These are phyloP conservation scores for Lacerta bilineata DNA, from an alignment of 2,797 vertebrate species.

Conservation along the genomic window DNA sequence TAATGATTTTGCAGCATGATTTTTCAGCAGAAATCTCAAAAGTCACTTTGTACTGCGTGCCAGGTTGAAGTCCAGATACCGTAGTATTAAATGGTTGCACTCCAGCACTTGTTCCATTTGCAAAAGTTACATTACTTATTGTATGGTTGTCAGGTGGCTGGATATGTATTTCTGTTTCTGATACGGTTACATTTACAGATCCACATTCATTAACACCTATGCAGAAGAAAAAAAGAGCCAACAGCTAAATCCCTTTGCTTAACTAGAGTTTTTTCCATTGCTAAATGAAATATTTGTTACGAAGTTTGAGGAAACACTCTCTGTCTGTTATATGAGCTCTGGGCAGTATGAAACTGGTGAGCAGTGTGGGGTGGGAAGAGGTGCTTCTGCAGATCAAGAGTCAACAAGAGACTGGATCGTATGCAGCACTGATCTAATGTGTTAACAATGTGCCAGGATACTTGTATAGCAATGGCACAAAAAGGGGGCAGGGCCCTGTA, in stretches of 20 bases:
- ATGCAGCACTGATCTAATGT: neutral
- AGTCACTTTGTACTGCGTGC: neutral
- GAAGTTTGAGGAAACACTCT: neutral
- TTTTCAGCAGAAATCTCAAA: neutral
- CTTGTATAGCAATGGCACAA: neutral
- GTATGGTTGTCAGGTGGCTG: conserved; percentile 6
- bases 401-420: neutral
- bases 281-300: neutral
- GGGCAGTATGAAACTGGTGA: neutral
- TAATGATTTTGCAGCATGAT: neutral
- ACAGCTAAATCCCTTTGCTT: rapidly evolving
- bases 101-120: neutral
- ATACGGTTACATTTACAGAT: neutral
- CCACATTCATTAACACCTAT: conserved; percentile 59
- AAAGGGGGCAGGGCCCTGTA: neutral
- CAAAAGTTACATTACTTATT: neutral
- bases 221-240: conserved; percentile 27
- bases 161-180: conserved; percentile 23
- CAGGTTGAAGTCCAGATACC: neutral
- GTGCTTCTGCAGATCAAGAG: neutral
- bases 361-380: neutral
- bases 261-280: neutral
- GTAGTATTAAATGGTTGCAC: rapidly evolving
- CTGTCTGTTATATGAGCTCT: neutral
- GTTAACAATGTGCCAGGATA: neutral